Evolutionary conservation across 1,140 invertebrate species (phyloP), one percentile per base, ranked within the genome.

Genomic region (Eupristina koningsbergeri): DNA sequence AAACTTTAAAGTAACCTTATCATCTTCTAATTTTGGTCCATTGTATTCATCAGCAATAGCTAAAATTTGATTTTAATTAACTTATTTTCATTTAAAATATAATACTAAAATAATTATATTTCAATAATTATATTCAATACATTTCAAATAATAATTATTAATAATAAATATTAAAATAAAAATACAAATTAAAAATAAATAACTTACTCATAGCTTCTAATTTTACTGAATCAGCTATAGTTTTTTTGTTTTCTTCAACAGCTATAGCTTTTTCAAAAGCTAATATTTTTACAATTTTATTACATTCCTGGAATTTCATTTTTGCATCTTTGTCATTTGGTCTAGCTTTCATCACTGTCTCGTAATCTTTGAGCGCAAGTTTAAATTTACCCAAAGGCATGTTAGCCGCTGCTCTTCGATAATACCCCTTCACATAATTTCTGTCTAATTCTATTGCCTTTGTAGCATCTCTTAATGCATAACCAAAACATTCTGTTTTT

Each of bases 341-440:
- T 85, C 96, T 93, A 73, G 96, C 96, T 93, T 97, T 98, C 63
- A 95, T 96, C 93, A 98, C 98, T 91, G 96, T 96, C 95, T 99
- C 98, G 93, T 98, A 99, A 93, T 99, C 98, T 92, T 96, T 97
- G 73, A 99, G 93, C 1, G 99, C 99, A 91, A 97, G 92, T 93
- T 99, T 99, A 91, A 98, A 99, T 93, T 99, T 99, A 85, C 98
- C 98, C 86, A 99, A 92, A 45, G 98, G 98, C 98, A 99, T 99
- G 88, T 99, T 95, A 58, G 98, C 97, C 0, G 97, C 97, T 0
- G 99, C 99, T 90, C 98, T 93, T 89, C 99, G 96, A 91, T 99
- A 99, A 88, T 96, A 97, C 22, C 97, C 98, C 93, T 99, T 99
- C 11, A 98, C 93, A 92, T 99, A 99, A 61, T 94, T 94, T 86